Percentiles rank a stretch among this genome's conserved stretches.
Evolutionary conservation across 2,888 invertebrate genomes (phyloP).

Genomic region (Cephus rjabovi): DNA sequence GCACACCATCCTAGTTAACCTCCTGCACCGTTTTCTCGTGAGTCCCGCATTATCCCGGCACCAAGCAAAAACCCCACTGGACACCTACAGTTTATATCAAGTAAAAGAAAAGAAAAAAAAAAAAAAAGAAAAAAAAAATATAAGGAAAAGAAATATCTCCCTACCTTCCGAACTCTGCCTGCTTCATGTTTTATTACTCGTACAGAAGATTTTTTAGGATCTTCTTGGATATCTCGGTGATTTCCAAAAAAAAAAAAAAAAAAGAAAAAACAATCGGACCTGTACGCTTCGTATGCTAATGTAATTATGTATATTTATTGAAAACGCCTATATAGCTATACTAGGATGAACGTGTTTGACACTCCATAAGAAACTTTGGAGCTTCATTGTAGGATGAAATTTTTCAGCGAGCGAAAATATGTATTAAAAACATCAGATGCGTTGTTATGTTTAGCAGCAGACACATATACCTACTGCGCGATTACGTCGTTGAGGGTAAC

Average conservation of each 20-base stretch:
- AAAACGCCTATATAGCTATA: not conserved
- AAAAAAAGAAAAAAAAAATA: too few species aligned
- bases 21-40: not conserved
- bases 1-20: slow-evolving; percentile 18
- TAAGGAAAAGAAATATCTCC: not conserved
- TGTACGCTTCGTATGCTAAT: slow-evolving; percentile 30
- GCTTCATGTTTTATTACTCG: not conserved
- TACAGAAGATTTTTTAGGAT: not conserved
- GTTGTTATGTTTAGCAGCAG: not conserved
- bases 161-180: not conserved
- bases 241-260: slow-evolving; percentile 12
- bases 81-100: not conserved
- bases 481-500: not conserved
- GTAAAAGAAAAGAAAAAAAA: slow-evolving; percentile 7
- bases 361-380: not conserved
- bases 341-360: not conserved
- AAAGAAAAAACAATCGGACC: slow-evolving; percentile 15
- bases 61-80: too few species aligned
- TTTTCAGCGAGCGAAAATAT: not conserved
- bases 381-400: not conserved
- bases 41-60: not conserved
- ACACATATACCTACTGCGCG: not conserved
- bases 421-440: not conserved
- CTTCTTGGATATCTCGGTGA: slow-evolving; percentile 10
- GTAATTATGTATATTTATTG: slow-evolving; percentile 17